Evolutionary conservation across 2,888 invertebrate species (phyloP).

Genomic region (Chymomyza fuscimana): DNA sequence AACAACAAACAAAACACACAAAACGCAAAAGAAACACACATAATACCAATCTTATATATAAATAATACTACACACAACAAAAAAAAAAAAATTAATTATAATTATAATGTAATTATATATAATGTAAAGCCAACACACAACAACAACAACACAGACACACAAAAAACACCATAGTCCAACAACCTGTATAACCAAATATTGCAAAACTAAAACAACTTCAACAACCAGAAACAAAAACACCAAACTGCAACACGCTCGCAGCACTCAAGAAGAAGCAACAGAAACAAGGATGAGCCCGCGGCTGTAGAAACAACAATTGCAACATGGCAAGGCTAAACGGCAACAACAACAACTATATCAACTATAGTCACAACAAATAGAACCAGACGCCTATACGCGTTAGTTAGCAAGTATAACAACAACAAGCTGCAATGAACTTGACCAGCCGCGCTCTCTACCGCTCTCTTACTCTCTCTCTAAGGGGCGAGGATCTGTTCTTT

Average conservation of each 20-base stretch:
- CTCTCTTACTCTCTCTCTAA: too few relatives aligned
- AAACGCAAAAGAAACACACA: slow-evolving; percentile 25
- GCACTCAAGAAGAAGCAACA: neutral
- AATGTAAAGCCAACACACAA: slow-evolving; percentile 43
- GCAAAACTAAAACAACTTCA: slow-evolving; percentile 45
- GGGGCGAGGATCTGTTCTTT: too few relatives aligned
- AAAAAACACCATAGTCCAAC: slow-evolving; percentile 46
- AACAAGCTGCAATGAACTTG: slow-evolving; percentile 15
- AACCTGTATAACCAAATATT: slow-evolving; percentile 54
- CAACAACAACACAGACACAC: slow-evolving; percentile 45
- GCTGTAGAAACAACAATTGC: neutral
- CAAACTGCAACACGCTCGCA: neutral
- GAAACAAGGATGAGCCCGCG: neutral
- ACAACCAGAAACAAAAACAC: slow-evolving; percentile 27
- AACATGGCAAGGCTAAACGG: slow-evolving; percentile 19
- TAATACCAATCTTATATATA: slow-evolving; percentile 16
- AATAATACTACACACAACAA: slow-evolving; percentile 13
- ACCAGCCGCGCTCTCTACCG: neutral
- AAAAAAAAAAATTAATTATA: slow-evolving; percentile 25
- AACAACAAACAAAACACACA: slow-evolving; percentile 32
- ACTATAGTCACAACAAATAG: slow-evolving; percentile 25
- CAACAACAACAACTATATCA: slow-evolving; percentile 8
- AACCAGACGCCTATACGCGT: slow-evolving; percentile 61
- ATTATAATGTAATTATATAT: slow-evolving; percentile 44
- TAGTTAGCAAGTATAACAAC: slow-evolving; percentile 54